These are phyloP conservation scores for Sorex fumeus DNA, from an alignment of 2,113 vertebrate species.

Conservation along the genomic window DNA sequence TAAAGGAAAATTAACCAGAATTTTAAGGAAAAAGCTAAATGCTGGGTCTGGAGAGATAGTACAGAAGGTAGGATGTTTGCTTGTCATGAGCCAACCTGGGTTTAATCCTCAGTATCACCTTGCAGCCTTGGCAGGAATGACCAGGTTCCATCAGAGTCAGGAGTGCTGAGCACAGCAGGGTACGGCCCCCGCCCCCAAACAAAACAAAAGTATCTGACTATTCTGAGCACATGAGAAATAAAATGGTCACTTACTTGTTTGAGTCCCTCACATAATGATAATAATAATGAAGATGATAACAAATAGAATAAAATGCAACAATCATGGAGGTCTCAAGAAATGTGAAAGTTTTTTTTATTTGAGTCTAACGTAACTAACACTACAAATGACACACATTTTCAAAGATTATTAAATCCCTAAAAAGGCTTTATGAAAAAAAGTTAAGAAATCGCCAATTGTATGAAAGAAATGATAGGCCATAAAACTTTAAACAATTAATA, in stretches of 20 bases:
- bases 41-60: not conserved
- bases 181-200: no score
- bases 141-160: no score
- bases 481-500: no score
- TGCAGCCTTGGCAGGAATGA: no score
- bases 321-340: not conserved
- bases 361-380: slow-evolving; percentile 31
- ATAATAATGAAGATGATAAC: not conserved
- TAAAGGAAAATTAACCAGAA: slow-evolving; percentile 52
- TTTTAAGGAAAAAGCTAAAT: slow-evolving; percentile 40
- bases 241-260: slow-evolving; percentile 41
- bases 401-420: slow-evolving; percentile 59
- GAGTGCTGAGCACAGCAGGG: no score
- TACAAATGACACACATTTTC: slow-evolving; percentile 49
- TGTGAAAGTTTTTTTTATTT: not conserved
- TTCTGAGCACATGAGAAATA: slow-evolving; percentile 36
- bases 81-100: no score
- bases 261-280: slow-evolving; percentile 7
- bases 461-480: slow-evolving; percentile 23
- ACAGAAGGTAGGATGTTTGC: no score
- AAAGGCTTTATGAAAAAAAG: not conserved
- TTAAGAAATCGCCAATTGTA: not conserved
- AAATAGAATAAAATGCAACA: slow-evolving; percentile 43
- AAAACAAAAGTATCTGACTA: not conserved
- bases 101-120: no score